Percentiles rank a stretch among this genome's conserved stretches.
These are phyloP conservation scores for Gephyroberyx darwinii DNA, from an alignment of 2,797 vertebrate genomes.

Conservation along the genomic window DNA sequence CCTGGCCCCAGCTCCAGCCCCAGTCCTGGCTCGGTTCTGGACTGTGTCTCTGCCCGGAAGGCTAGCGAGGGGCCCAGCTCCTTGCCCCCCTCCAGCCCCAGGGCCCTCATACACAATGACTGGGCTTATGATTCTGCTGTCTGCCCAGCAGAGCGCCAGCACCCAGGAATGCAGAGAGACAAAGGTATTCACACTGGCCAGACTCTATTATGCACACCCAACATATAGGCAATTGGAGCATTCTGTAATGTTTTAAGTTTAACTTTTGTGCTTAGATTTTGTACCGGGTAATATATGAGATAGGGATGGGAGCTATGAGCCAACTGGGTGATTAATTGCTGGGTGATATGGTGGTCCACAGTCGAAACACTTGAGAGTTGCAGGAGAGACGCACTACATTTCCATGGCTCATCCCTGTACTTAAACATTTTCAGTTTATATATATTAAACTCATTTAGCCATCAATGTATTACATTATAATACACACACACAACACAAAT, in stretches of 20 bases:
- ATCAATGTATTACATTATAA: too few species aligned
- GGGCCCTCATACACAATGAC: conserved; percentile 78
- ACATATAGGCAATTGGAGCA: conserved; percentile 11
- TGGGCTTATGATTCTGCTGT: conserved; percentile 74
- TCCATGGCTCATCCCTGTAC: neutral
- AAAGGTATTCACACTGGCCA: conserved; percentile 76
- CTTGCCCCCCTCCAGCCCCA: conserved; percentile 79
- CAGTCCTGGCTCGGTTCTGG: conserved; percentile 58
- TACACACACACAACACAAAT: too few species aligned
- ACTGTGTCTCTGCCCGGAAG: conserved; percentile 72
- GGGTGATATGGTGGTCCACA: conserved; percentile 25
- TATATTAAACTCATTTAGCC: neutral
- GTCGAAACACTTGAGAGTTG: conserved; percentile 17
- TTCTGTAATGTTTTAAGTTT: conserved; percentile 44
- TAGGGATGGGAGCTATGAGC: conserved; percentile 9
- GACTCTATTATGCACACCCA: conserved; percentile 15
- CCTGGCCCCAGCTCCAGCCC: conserved; percentile 61
- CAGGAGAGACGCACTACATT: conserved; percentile 13
- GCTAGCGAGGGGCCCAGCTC: conserved; percentile 78
- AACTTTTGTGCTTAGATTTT: conserved; percentile 13
- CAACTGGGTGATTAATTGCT: conserved; percentile 35
- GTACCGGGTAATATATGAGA: conserved; percentile 15
- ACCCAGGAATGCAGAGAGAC: conserved; percentile 76
- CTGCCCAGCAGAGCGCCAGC: conserved; percentile 72
- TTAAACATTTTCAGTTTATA: neutral